These are phyloP conservation scores for Drosophila nigricruria DNA, from an alignment of 2,888 invertebrate genomes.

Conservation along the genomic window DNA sequence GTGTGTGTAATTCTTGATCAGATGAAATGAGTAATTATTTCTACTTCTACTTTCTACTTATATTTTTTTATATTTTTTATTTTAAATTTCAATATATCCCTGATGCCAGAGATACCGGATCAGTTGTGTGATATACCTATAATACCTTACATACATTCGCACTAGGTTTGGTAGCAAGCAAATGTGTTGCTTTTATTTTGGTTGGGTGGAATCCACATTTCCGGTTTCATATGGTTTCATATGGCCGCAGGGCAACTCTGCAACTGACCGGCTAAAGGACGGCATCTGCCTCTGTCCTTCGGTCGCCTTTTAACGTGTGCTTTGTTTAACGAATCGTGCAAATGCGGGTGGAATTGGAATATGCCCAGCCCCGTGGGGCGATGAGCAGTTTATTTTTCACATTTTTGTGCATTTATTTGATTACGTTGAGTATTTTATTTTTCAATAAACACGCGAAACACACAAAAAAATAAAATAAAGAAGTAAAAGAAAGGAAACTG, in stretches of 20 bases:
- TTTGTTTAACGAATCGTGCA: constrained; percentile 86
- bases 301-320: constrained; percentile 81
- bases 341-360: constrained; percentile 83
- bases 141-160: constrained; percentile 1
- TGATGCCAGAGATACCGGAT: neutral
- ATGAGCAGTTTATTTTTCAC: constrained; percentile 70
- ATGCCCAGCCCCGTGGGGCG: constrained; percentile 10
- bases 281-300: neutral
- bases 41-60: no score
- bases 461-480: neutral
- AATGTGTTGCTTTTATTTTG: constrained; percentile 48
- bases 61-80: no score
- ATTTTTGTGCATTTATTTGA: constrained; percentile 75
- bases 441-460: constrained; percentile 66
- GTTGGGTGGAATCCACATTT: constrained; percentile 18
- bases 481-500: constrained; percentile 44
- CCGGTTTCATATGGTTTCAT: constrained; percentile 20
- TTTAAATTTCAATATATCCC: neutral
- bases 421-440: constrained; percentile 72
- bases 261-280: constrained; percentile 57
- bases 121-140: neutral
- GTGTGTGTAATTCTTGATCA: no score
- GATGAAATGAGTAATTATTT: no score
- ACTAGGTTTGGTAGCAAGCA: constrained; percentile 35
- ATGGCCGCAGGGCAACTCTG: constrained; percentile 59